A percentile compares a stretch with the other conserved stretches of the same genome.
These are phyloP conservation scores for Strongylocentrotus purpuratus DNA, from an alignment of 35 echinoderm and acorn worm genomes.

Conservation along the genomic window DNA sequence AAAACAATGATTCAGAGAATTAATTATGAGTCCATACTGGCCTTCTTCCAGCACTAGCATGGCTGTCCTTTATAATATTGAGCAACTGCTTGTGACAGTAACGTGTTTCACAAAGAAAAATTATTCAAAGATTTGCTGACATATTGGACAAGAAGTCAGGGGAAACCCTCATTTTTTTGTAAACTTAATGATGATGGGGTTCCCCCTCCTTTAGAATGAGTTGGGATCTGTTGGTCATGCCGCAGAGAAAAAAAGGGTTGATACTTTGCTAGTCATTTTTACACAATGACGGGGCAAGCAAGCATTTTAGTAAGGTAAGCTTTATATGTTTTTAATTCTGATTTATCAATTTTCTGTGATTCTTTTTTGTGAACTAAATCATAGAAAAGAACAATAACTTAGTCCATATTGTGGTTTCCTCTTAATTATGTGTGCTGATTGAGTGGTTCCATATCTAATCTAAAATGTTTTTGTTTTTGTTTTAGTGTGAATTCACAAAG, in stretches of 20 bases:
- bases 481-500: no score
- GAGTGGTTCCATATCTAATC: no score
- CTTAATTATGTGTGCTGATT: no score
- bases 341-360: neutral
- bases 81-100: neutral
- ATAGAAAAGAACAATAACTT: no score
- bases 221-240: neutral
- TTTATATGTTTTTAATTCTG: neutral
- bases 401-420: no score
- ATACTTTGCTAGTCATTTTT: neutral
- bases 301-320: neutral
- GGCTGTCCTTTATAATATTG: neutral
- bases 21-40: neutral
- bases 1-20: neutral
- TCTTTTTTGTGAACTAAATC: neutral
- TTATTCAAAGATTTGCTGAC: neutral
- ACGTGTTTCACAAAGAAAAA: neutral
- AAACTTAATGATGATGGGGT: slow-evolving; percentile 8
- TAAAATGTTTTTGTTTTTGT: no score
- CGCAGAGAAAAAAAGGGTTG: neutral
- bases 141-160: neutral
- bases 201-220: neutral
- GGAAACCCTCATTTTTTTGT: neutral
- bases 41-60: neutral
- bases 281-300: neutral